A percentile compares a stretch with the other conserved stretches of the same genome.
Conservation (phyloP, 2,113 vertebrate species). For the Asarcornis scutulata region DNA sequence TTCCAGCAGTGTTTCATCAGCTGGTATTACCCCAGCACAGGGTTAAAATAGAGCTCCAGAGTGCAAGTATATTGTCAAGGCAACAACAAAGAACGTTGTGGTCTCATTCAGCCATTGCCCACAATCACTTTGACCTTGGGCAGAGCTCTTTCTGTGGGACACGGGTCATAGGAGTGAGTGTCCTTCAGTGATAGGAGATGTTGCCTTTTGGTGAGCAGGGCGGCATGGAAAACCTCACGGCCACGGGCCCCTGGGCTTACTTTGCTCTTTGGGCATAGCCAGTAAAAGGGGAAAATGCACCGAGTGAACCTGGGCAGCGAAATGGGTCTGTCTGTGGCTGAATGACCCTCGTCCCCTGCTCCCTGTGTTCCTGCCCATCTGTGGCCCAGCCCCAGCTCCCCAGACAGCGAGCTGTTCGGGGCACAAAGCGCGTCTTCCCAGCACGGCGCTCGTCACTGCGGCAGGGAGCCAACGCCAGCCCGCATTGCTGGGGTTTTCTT, state of each 20-base stretch:
- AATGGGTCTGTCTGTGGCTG: not conserved
- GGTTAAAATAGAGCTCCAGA: not conserved
- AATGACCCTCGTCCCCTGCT: not conserved
- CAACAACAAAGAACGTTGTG: not conserved
- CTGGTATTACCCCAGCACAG: not conserved
- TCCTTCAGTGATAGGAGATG: not conserved
- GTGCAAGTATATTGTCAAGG: not conserved
- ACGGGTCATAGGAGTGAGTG: not conserved
- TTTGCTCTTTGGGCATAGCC: not conserved
- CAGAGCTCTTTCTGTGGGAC: not conserved
- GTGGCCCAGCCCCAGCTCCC: not conserved
- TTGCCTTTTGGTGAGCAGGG: not conserved
- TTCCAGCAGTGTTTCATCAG: slow-evolving; percentile 1
- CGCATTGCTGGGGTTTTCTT: not conserved
- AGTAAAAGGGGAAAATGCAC: not conserved
- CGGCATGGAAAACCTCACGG: not conserved
- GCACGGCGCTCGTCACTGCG: not conserved
- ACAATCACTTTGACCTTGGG: fast-evolving
- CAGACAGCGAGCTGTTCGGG: not conserved
- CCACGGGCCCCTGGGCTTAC: fast-evolving
- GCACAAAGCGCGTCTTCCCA: slow-evolving; percentile 6
- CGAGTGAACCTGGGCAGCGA: not conserved
- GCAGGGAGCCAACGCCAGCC: not conserved
- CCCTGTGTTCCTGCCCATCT: not conserved
- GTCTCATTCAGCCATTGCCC: not conserved